Evolutionary conservation across 2,888 invertebrate species (phyloP).

Genomic region (Brachynemurus nebulosus): DNA sequence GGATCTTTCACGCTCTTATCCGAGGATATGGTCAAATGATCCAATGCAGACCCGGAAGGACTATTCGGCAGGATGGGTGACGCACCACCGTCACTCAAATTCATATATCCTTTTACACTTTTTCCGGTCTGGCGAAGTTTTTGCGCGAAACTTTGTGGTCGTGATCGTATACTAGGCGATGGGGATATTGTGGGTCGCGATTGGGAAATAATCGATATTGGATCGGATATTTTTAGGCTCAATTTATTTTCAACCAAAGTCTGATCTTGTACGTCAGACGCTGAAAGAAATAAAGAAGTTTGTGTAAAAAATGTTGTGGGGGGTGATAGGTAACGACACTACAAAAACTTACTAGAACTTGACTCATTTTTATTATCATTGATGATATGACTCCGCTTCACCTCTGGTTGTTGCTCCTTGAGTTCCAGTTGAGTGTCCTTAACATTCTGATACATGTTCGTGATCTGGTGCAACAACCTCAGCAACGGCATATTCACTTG

Average conservation of each 20-base stretch:
- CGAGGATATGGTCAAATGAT: slow-evolving; percentile 35
- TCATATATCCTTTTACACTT: slow-evolving; percentile 75
- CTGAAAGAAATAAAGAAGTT: slow-evolving; percentile 30
- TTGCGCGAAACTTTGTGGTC: slow-evolving; percentile 82
- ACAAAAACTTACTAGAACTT: slow-evolving; percentile 39
- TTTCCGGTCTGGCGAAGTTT: slow-evolving; percentile 73
- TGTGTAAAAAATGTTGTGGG: no score
- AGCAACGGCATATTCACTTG: slow-evolving; percentile 94
- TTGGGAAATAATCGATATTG: slow-evolving; percentile 27
- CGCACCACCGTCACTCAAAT: slow-evolving; percentile 59
- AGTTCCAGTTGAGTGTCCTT: slow-evolving; percentile 87
- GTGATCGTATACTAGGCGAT: slow-evolving; percentile 38
- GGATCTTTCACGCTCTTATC: slow-evolving; percentile 32
- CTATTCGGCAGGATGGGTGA: slow-evolving; percentile 53
- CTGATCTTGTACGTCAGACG: slow-evolving; percentile 49
- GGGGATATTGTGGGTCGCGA: slow-evolving; percentile 35
- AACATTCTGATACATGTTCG: slow-evolving; percentile 95
- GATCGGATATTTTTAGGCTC: slow-evolving; percentile 30
- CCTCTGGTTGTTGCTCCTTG: slow-evolving; percentile 49
- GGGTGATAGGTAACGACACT: background rate
- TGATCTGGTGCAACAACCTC: slow-evolving; percentile 85
- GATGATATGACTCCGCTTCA: slow-evolving; percentile 26
- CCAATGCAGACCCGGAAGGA: slow-evolving; percentile 42
- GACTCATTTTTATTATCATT: slow-evolving; percentile 43
- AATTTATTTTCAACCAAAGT: slow-evolving; percentile 36